Percentiles rank a stretch among this genome's conserved stretches.
These are phyloP conservation scores for Drosophila pachea DNA, from an alignment of 1,140 invertebrate species.

Conservation along the genomic window DNA sequence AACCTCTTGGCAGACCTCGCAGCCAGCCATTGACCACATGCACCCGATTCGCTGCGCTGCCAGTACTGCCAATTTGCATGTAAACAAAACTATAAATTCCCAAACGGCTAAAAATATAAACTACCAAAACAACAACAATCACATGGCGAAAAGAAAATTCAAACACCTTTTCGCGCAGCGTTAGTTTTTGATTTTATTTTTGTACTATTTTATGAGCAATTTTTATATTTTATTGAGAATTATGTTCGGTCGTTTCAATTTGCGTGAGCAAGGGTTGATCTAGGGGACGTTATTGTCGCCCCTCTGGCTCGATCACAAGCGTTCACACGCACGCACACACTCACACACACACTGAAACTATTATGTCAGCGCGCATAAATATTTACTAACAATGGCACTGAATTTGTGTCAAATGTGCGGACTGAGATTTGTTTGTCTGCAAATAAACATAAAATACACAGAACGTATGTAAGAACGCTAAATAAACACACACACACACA, in stretches of 20 bases:
- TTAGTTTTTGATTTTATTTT: conserved; percentile 35
- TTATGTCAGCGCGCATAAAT: conserved; percentile 47
- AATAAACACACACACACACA: conserved; percentile 26
- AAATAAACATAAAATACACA: conserved; percentile 53
- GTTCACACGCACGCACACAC: conserved; percentile 32
- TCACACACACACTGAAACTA: too few relatives aligned
- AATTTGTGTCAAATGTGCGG: conserved; percentile 72
- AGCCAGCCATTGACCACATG: conserved; percentile 25
- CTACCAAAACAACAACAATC: conserved; percentile 29
- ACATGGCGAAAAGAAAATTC: conserved; percentile 35
- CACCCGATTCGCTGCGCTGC: conserved; percentile 32
- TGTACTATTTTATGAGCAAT: conserved; percentile 54
- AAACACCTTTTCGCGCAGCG: conserved; percentile 55
- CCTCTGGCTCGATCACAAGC: background rate
- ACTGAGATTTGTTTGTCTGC: conserved; percentile 62
- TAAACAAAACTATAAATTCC: conserved; percentile 76
- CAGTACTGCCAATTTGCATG: conserved; percentile 55
- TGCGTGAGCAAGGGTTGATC: conserved; percentile 32
- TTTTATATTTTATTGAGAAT: conserved; percentile 14
- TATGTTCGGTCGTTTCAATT: conserved; percentile 28
- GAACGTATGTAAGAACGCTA: conserved; percentile 23
- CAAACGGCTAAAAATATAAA: conserved; percentile 68
- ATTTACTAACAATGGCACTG: conserved; percentile 50
- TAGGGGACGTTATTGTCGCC: conserved; percentile 11
- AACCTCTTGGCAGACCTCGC: conserved; percentile 43